Evolutionary conservation across 2,113 vertebrate species (phyloP), one percentile per base, ranked within the genome.

Genomic region (Acanthochromis polyacanthus): DNA sequence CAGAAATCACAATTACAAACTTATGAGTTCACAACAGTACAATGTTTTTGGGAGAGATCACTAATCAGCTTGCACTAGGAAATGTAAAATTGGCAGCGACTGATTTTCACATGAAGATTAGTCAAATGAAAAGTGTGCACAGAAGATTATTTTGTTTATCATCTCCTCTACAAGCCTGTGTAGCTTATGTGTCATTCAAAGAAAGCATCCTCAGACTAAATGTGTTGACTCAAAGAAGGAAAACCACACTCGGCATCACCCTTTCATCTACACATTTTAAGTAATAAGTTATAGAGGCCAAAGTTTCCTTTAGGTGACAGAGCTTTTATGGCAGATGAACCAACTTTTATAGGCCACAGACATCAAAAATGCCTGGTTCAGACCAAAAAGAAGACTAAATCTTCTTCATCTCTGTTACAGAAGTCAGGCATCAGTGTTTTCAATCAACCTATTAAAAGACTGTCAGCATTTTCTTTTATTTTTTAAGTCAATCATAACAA

Each of bases 221-320:
- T 6, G 3, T 23, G 40, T 4, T 43, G 40, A 3, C 2, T 43
- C 12, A 43, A 43, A 43, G 40, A 43, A 4, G 14, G 40, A 12
- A 7, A 46, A 23, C 0, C 20, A 10, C n/a, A 57, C 25, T 1
- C 4, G 4, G 5, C 3, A 17, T 36, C 20, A 65, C 36, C 10
- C 19, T 38, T 75, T 46, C 16, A 48, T 72, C 23, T n/a, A n/a
- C 23, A 61, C 7, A 17, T 15, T 22, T 32, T n/a, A 19, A 66
- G 8, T 23, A 30, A 19, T 16, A 62, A 69, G 36, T 73, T 59
- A 69, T 11, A 10, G 10, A 48, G 17, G 38, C 36, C 67, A 71
- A 91, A 86, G 65, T 84, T 62, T 73, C 32, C 19, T 60, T 20
- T 50, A n/a, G n/a, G n/a, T 11, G n/a, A 68, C 56, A 63, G 16